Evolutionary conservation across 2,797 vertebrate genomes (phyloP).

Genomic region (Phoxinus dragarum): DNA sequence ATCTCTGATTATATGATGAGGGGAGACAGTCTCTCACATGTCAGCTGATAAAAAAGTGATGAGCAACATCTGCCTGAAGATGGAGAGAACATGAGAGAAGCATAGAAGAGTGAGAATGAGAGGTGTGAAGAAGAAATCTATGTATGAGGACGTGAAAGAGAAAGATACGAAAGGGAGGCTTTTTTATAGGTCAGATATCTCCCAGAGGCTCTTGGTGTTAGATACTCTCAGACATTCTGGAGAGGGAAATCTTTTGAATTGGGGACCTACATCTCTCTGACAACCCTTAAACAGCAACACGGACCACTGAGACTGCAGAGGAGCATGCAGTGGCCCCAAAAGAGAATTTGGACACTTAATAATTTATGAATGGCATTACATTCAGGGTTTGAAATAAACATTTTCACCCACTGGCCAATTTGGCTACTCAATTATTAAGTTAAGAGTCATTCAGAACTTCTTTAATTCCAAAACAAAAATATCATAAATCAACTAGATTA

Average conservation of each 20-base stretch:
- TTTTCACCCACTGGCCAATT: neutral
- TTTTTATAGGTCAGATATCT: slow-evolving; percentile 47
- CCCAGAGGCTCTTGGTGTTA: slow-evolving; percentile 49
- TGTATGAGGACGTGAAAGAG: neutral
- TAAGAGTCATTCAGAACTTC: neutral
- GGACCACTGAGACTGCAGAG: slow-evolving; percentile 5
- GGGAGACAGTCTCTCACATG: neutral
- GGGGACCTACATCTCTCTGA: slow-evolving; percentile 28
- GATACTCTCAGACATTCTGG: slow-evolving; percentile 23
- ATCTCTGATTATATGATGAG: slow-evolving; percentile 10
- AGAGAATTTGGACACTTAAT: neutral
- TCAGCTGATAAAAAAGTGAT: slow-evolving; percentile 5
- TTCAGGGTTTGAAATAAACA: neutral
- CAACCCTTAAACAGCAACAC: slow-evolving; percentile 20
- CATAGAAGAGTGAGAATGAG: slow-evolving; percentile 4
- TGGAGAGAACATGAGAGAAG: neutral
- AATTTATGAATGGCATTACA: neutral
- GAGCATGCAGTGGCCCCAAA: neutral
- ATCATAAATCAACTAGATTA: neutral
- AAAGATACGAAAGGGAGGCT: neutral
- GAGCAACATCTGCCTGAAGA: neutral
- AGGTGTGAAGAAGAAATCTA: slow-evolving; percentile 31
- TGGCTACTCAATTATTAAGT: neutral
- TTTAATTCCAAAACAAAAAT: neutral
- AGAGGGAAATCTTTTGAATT: slow-evolving; percentile 25